These are phyloP conservation scores for Nilaparvata lugens DNA, from an alignment of 1,140 invertebrate genomes.

Conservation along the genomic window DNA sequence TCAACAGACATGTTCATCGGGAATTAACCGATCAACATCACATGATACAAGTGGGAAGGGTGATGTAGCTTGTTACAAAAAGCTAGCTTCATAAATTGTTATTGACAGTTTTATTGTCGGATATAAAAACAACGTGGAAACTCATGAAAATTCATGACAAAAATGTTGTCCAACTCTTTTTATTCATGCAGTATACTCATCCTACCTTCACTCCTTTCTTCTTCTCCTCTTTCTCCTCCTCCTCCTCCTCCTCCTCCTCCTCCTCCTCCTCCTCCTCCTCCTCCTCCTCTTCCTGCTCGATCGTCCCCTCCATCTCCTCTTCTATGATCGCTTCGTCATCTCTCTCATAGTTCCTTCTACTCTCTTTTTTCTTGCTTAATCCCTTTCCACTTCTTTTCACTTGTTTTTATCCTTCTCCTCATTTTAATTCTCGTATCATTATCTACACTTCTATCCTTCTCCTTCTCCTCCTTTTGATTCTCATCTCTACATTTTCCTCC, in stretches of 20 bases:
- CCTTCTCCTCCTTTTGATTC: slow-evolving; percentile 7
- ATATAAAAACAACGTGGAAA: no score
- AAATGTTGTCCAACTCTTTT: no score
- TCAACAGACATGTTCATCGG: no score
- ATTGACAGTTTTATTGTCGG: no score
- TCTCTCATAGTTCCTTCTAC: no score
- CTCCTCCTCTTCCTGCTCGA: slow-evolving; percentile 5
- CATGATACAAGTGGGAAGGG: no score
- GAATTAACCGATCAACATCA: no score
- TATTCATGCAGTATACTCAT: slow-evolving; percentile 35
- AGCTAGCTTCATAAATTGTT: no score
- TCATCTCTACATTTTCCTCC: not conserved
- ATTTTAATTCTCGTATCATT: slow-evolving; percentile 7
- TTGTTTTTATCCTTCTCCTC: not conserved
- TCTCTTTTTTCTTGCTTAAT: not conserved
- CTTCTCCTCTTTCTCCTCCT: not conserved
- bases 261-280: not conserved
- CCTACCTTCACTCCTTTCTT: not conserved
- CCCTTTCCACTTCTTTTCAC: not conserved
- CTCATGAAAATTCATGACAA: no score
- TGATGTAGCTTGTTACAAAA: no score
- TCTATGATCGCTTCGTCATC: no score
- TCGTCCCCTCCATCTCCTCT: slow-evolving; percentile 8
- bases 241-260: slow-evolving; percentile 3
- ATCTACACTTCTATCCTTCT: no score